These are phyloP conservation scores for Steinernema scapterisci DNA, from an alignment of 2,888 invertebrate genomes.

Conservation along the genomic window DNA sequence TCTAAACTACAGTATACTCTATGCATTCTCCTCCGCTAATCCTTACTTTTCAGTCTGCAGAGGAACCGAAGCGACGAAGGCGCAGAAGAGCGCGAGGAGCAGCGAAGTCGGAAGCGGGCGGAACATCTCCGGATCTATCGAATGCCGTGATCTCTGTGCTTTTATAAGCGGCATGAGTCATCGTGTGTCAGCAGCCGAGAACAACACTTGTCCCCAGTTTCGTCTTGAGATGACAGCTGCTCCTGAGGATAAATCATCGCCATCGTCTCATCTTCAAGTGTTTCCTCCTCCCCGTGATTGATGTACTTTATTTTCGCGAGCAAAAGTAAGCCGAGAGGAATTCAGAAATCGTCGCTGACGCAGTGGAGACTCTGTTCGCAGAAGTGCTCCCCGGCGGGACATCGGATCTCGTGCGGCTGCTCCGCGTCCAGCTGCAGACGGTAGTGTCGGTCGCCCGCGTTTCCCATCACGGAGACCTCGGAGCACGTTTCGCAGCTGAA, in stretches of 20 bases:
- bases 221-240: slow-evolving; percentile 6
- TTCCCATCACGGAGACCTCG: neutral
- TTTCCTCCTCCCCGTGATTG: slow-evolving; percentile 1
- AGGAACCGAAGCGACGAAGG: neutral
- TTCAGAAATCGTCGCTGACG: slow-evolving; percentile 13
- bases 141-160: neutral
- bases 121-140: neutral
- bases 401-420: slow-evolving; percentile 10
- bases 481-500: slow-evolving; percentile 8
- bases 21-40: neutral
- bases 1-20: neutral
- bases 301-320: neutral
- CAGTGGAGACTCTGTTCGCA: slow-evolving; percentile 24
- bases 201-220: neutral
- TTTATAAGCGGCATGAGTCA: slow-evolving; percentile 17
- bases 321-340: neutral
- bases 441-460: slow-evolving; percentile 22
- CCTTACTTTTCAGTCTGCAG: neutral
- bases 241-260: neutral
- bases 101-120: neutral
- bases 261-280: neutral
- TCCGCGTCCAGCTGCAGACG: slow-evolving; percentile 4
- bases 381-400: slow-evolving; percentile 11
- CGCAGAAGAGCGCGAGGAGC: neutral
- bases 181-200: slow-evolving; percentile 5